Conservation (phyloP, 2,888 invertebrate genomes). For the Pammene aurita region DNA sequence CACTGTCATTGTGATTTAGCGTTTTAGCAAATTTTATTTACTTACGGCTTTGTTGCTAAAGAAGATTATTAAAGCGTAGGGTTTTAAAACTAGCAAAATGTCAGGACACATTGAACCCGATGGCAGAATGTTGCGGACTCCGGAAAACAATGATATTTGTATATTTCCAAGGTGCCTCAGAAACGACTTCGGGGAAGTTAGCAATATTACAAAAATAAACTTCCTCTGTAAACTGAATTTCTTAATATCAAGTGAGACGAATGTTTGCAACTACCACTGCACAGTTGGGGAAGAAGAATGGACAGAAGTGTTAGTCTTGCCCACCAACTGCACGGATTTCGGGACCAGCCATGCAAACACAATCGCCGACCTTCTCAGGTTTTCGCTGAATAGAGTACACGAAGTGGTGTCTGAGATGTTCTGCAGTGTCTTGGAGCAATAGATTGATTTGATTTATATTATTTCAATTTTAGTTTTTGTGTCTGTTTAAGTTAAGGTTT, state of each 20-base stretch:
- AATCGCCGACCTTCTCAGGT: conserved; percentile 2
- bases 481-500: not conserved
- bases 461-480: conserved; percentile 5
- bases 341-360: not conserved
- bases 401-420: conserved; percentile 2
- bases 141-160: conserved; percentile 1
- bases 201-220: not conserved
- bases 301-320: not conserved
- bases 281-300: not conserved
- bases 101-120: conserved; percentile 16
- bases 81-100: conserved; percentile 7
- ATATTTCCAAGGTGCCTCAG: conserved; percentile 7
- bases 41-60: conserved; percentile 4
- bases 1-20: conserved; percentile 6
- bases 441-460: not conserved
- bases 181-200: conserved; percentile 8
- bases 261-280: conserved; percentile 5
- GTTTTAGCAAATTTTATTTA: conserved; percentile 7
- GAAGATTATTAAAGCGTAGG: not conserved
- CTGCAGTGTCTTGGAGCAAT: conserved; percentile 2
- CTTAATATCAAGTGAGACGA: not conserved
- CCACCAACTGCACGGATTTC: conserved; percentile 5
- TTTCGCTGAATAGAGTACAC: not conserved
- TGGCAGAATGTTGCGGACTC: conserved; percentile 10
- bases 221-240: conserved; percentile 2